Percentiles rank a stretch among this genome's conserved stretches.
phyloP scores from a whole-genome alignment of 2,888 invertebrate species.

The Epinotia bilunana region DNA sequence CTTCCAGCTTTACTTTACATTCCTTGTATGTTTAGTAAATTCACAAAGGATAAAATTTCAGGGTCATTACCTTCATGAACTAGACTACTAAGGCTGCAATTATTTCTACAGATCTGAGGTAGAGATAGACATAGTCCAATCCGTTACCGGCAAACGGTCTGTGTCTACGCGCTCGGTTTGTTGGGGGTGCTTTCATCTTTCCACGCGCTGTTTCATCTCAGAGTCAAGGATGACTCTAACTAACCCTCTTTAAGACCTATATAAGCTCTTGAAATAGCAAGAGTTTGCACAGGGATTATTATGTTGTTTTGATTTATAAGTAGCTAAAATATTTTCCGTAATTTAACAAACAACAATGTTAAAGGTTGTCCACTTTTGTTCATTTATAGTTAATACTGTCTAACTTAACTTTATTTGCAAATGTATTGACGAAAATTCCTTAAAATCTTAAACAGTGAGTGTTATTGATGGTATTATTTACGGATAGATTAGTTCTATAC shows the following conservation, averaged over 20 bases:
- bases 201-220: slow-evolving; percentile 26
- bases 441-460: background rate
- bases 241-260: slow-evolving; percentile 11
- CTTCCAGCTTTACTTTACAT: background rate
- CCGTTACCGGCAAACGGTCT: slow-evolving; percentile 50
- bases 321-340: background rate
- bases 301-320: background rate
- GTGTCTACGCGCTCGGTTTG: slow-evolving; percentile 37
- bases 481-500: slow-evolving; percentile 3
- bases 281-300: background rate
- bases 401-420: background rate
- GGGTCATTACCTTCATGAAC: background rate
- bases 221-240: slow-evolving; percentile 38
- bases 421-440: background rate
- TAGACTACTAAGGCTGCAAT: slow-evolving; percentile 20
- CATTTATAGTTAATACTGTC: background rate
- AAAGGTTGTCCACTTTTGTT: background rate
- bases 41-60: background rate
- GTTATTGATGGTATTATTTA: slow-evolving; percentile 1
- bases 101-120: slow-evolving; percentile 43
- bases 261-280: slow-evolving; percentile 6
- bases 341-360: background rate
- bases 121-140: slow-evolving; percentile 47
- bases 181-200: slow-evolving; percentile 35
- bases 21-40: background rate